These are phyloP conservation scores for Brachyrhaphis roseni DNA, from an alignment of 2,797 vertebrate species.

Conservation along the genomic window DNA sequence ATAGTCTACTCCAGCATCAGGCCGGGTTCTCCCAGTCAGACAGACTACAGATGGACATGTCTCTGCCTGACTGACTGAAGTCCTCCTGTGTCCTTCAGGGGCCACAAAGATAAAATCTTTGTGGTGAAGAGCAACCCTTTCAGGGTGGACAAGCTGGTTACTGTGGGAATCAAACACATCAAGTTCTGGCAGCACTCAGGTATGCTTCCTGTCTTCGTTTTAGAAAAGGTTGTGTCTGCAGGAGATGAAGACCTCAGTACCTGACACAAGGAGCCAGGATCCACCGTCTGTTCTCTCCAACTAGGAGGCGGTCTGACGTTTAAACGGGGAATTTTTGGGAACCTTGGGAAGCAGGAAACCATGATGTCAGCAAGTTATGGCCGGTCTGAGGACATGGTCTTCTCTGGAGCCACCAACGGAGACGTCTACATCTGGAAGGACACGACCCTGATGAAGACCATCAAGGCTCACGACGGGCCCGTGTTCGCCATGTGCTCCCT, in stretches of 20 bases:
- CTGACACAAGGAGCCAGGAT: not conserved
- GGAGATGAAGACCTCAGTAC: not conserved
- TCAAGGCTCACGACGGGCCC: slow-evolving; percentile 95
- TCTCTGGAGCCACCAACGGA: slow-evolving; percentile 92
- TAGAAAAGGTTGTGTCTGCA: not conserved
- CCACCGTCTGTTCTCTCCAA: not conserved
- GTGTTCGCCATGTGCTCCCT: slow-evolving; percentile 96
- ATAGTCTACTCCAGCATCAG: not conserved
- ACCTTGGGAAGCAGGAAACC: slow-evolving; percentile 88
- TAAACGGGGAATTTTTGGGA: slow-evolving; percentile 89
- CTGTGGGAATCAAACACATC: slow-evolving; percentile 95
- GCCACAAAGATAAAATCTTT: slow-evolving; percentile 95
- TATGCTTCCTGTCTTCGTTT: not conserved
- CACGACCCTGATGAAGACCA: slow-evolving; percentile 87
- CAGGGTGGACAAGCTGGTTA: slow-evolving; percentile 91
- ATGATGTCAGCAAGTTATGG: slow-evolving; percentile 96
- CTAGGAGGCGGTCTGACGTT: slow-evolving; percentile 92
- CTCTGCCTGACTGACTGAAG: not conserved
- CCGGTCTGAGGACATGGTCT: slow-evolving; percentile 89
- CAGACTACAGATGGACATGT: not conserved
- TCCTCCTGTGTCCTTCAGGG: slow-evolving; percentile 50
- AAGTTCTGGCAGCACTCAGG: slow-evolving; percentile 99
- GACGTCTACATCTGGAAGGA: slow-evolving; percentile 98
- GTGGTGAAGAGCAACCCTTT: slow-evolving; percentile 94
- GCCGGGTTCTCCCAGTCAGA: not conserved